Evolutionary conservation across 2,797 vertebrate species (phyloP).

Genomic region (Pseudotriccus pelzelni): DNA sequence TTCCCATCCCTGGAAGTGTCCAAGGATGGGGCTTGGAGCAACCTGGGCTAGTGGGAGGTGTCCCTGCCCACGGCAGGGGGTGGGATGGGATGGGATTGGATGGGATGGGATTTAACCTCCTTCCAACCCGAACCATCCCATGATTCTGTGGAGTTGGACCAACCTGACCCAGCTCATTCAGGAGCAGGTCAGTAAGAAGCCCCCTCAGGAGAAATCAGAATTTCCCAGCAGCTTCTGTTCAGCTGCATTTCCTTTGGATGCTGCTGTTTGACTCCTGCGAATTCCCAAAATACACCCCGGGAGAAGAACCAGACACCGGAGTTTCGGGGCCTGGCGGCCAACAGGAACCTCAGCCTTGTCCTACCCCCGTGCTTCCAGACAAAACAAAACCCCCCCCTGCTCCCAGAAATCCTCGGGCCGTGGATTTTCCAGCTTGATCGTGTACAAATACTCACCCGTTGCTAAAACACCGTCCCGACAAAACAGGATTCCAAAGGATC

Average conservation of each 20-base stretch:
- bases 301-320: background rate
- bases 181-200: background rate
- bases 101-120: background rate
- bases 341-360: background rate
- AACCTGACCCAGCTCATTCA: rapidly evolving
- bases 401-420: background rate
- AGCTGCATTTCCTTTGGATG: background rate
- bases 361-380: background rate
- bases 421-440: background rate
- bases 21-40: background rate
- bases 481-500: background rate
- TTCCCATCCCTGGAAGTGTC: background rate
- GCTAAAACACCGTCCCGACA: slow-evolving; percentile 29
- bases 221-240: background rate
- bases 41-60: rapidly evolving
- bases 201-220: background rate
- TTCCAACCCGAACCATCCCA: background rate
- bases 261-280: background rate
- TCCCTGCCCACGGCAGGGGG: background rate
- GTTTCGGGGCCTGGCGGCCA: background rate
- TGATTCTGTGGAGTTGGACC: background rate
- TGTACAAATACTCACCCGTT: background rate
- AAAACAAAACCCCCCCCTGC: background rate
- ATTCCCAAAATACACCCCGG: background rate
- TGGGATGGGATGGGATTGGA: too few relatives aligned